phyloP scores from a whole-genome alignment of 1,140 invertebrate species.

The Amphibalanus amphitrite region DNA sequence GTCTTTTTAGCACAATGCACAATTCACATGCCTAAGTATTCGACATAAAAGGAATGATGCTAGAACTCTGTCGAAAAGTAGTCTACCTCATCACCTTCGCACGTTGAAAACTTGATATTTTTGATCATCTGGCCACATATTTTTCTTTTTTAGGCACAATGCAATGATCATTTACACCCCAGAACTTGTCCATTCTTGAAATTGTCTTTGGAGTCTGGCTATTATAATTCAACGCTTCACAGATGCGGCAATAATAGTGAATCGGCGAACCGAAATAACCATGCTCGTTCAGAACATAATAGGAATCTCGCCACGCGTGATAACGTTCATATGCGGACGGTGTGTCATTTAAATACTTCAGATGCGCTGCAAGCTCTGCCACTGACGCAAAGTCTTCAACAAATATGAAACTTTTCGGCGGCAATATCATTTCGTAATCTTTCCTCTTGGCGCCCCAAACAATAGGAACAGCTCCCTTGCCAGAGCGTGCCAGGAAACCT shows the following conservation, averaged over 20 bases:
- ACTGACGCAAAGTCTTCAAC: conserved; percentile 24
- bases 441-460: conserved; percentile 30
- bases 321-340: conserved; percentile 20
- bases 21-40: no score
- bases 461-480: conserved; percentile 28
- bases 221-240: conserved; percentile 23
- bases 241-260: conserved; percentile 22
- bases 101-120: no score
- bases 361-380: conserved; percentile 22
- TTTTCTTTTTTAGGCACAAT: no score
- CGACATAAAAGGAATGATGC: no score
- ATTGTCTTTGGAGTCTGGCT: conserved; percentile 33
- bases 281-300: conserved; percentile 34
- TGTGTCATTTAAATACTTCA: conserved; percentile 18
- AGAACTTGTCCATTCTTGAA: conserved; percentile 29
- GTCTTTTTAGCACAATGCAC: no score
- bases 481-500: conserved; percentile 35
- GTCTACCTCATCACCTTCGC: no score
- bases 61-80: no score
- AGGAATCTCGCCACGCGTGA: conserved; percentile 20
- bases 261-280: conserved; percentile 41
- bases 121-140: no score
- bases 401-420: conserved; percentile 27
- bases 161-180: conserved; percentile 21
- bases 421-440: conserved; percentile 24